Evolutionary conservation across 2,113 vertebrate species (phyloP).

Genomic region (Hippolais icterina): DNA sequence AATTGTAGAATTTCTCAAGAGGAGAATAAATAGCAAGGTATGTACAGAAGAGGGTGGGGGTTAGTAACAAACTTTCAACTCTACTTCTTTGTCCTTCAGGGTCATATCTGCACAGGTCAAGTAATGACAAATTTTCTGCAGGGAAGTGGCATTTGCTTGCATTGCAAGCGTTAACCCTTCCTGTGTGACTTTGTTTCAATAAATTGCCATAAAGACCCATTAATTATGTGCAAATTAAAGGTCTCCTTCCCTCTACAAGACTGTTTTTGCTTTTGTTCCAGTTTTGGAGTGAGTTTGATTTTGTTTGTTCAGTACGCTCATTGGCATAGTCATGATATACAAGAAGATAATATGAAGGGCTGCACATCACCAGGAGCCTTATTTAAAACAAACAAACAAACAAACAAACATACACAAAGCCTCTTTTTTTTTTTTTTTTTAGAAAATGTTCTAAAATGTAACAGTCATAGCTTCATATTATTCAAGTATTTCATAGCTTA

Average conservation of each 20-base stretch:
- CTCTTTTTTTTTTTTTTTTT: no score
- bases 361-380: background rate
- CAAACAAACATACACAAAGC: background rate
- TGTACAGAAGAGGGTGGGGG: background rate
- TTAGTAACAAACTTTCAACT: background rate
- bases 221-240: background rate
- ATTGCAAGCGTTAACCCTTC: background rate
- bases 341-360: background rate
- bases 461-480: background rate
- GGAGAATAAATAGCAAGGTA: background rate
- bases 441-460: background rate
- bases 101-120: background rate
- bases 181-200: background rate
- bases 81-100: background rate
- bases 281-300: background rate
- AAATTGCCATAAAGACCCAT: background rate
- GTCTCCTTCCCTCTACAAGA: background rate
- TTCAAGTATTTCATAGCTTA: background rate
- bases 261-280: background rate
- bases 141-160: background rate
- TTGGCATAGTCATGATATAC: no score
- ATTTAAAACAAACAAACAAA: background rate
- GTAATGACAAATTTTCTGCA: background rate
- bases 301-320: background rate
- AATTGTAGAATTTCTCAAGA: background rate